Percentiles rank a stretch among this genome's conserved stretches.
Evolutionary conservation across 2,797 vertebrate species (phyloP).

Genomic region (Malacoctenus gilli): DNA sequence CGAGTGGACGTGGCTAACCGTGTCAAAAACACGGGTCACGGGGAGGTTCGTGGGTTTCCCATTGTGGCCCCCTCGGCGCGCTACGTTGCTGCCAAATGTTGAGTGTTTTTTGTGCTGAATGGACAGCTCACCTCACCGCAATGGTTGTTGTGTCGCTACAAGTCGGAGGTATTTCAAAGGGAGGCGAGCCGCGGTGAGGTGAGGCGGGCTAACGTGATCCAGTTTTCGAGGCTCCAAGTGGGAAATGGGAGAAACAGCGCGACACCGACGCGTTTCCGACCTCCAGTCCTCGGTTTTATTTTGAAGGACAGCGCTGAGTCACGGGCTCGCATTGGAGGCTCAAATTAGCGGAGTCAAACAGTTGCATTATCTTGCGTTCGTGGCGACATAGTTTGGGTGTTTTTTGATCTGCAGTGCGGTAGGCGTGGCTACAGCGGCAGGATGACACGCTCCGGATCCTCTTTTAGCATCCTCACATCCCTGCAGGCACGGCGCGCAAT

Average conservation of each 20-base stretch:
- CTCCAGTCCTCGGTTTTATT: not conserved
- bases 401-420: constrained; percentile 95
- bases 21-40: too few species aligned
- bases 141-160: constrained; percentile 17
- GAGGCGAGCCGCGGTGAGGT: too few species aligned
- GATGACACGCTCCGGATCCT: constrained; percentile 55
- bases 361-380: constrained; percentile 11
- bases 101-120: constrained; percentile 1
- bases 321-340: not conserved
- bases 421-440: constrained; percentile 78
- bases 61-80: not conserved
- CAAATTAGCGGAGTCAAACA: constrained; percentile 23
- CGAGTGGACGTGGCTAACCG: constrained; percentile 37
- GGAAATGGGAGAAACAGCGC: not conserved
- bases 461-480: constrained; percentile 70
- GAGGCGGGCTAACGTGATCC: constrained; percentile 37
- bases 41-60: too few species aligned
- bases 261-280: not conserved
- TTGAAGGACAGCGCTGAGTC: constrained; percentile 42
- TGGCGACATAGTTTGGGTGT: constrained; percentile 32
- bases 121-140: too few species aligned
- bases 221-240: constrained; percentile 20
- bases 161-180: constrained; percentile 16
- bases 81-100: constrained; percentile 12
- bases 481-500: constrained; percentile 6